phyloP scores from a whole-genome alignment of 2,113 vertebrate genomes.

The Apodemus speciosus region DNA sequence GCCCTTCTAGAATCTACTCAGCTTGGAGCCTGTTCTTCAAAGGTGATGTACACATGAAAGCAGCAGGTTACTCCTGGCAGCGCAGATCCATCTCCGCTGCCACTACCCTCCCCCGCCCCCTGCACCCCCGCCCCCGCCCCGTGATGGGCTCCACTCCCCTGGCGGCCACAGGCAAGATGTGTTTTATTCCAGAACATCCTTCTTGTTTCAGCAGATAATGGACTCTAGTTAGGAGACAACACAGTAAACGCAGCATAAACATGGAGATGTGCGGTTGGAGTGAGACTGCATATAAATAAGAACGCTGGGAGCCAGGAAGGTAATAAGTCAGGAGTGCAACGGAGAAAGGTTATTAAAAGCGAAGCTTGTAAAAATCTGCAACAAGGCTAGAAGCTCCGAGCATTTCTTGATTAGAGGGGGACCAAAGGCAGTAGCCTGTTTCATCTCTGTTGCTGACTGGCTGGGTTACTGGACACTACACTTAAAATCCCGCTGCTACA shows the following conservation, averaged over 20 bases:
- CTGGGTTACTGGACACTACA: constrained; percentile 46
- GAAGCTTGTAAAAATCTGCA: constrained; percentile 68
- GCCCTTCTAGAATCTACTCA: neutral
- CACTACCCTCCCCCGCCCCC: too few relatives aligned
- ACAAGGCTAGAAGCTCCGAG: constrained; percentile 34
- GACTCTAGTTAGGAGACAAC: constrained; percentile 74
- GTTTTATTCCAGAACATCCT: constrained; percentile 63
- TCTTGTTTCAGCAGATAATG: constrained; percentile 73
- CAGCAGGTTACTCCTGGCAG: constrained; percentile 42
- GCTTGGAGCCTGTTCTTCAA: neutral
- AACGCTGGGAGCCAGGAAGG: constrained; percentile 61
- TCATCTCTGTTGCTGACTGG: constrained; percentile 14
- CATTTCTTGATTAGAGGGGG: constrained; percentile 47
- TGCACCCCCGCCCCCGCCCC: too few relatives aligned
- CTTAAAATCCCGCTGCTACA: constrained; percentile 57
- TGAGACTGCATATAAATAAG: constrained; percentile 74
- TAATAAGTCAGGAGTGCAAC: constrained; percentile 71
- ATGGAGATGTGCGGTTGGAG: constrained; percentile 51
- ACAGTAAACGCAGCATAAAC: constrained; percentile 72
- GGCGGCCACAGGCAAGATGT: constrained; percentile 65
- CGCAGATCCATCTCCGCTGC: constrained; percentile 51
- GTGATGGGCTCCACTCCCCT: constrained; percentile 10
- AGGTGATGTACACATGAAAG: constrained; percentile 22
- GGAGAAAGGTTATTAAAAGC: constrained; percentile 74
- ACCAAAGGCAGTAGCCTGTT: neutral